Percentiles rank a stretch among this genome's conserved stretches.
These are phyloP conservation scores for Rhinogobio ventralis DNA, from an alignment of 2,797 vertebrate genomes.

Conservation along the genomic window DNA sequence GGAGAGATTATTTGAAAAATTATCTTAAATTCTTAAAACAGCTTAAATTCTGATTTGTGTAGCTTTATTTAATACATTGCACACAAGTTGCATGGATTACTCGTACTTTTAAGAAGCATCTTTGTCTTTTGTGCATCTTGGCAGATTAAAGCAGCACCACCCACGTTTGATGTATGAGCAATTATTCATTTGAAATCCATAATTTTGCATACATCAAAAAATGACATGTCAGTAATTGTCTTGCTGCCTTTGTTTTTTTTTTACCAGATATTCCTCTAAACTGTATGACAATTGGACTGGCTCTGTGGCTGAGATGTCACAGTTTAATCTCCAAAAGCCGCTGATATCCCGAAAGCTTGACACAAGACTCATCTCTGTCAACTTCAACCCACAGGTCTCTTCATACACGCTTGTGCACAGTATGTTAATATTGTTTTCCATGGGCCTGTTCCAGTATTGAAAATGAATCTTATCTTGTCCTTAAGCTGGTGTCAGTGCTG, in stretches of 20 bases:
- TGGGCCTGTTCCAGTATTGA: not conserved
- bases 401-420: not conserved
- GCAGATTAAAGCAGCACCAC: not conserved
- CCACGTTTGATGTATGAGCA: not conserved
- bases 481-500: conserved; percentile 86
- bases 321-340: conserved; percentile 85
- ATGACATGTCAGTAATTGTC: not conserved
- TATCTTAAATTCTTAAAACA: too few relatives aligned
- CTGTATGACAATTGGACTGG: conserved; percentile 84
- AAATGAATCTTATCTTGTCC: conserved; percentile 1
- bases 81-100: not conserved
- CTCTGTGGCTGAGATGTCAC: conserved; percentile 85
- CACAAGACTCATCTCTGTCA: conserved; percentile 83
- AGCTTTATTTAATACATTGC: not conserved
- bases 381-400: conserved; percentile 90
- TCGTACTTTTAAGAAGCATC: not conserved
- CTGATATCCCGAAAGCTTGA: conserved; percentile 81
- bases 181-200: not conserved
- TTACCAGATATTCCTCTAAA: conserved; percentile 80
- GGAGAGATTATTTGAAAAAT: not conserved
- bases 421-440: not conserved
- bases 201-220: conserved; percentile 13
- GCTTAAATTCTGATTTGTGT: not conserved
- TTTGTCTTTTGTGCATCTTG: not conserved
- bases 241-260: conserved; percentile 22